phyloP scores from a whole-genome alignment of 2,113 vertebrate species.

The Bujurquina vittata region DNA sequence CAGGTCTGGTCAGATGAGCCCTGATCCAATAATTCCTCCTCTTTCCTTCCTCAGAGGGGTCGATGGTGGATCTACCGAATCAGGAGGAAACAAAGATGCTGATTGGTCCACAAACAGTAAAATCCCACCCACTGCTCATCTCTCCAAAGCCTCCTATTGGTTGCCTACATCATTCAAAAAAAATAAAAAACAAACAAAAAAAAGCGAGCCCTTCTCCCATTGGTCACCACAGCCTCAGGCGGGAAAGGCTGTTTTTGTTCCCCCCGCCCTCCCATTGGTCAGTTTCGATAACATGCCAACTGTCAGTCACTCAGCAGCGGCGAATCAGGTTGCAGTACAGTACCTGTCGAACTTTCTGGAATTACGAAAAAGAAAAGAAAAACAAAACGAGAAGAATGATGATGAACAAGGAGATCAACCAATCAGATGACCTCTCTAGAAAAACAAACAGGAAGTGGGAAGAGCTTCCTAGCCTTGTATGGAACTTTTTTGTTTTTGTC shows the following conservation, averaged over 20 bases:
- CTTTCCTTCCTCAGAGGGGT: background rate
- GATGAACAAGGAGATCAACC: conserved; percentile 82
- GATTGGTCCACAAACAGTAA: conserved; percentile 67
- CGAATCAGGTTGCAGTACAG: conserved; percentile 69
- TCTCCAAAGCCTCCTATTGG: conserved; percentile 41
- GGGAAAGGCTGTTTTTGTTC: conserved; percentile 42
- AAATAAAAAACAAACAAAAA: background rate
- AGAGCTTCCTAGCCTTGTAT: conserved; percentile 80
- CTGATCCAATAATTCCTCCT: conserved; percentile 50
- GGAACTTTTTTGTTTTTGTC: conserved; percentile 67
- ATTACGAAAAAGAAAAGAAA: conserved; percentile 70
- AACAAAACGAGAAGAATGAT: conserved; percentile 76
- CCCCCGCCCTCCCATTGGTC: conserved; percentile 47
- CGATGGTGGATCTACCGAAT: conserved; percentile 35
- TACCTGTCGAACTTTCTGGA: conserved; percentile 80
- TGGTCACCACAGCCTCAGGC: conserved; percentile 56
- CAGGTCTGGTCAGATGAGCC: conserved; percentile 36
- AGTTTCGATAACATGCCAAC: conserved; percentile 58
- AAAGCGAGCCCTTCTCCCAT: conserved; percentile 61
- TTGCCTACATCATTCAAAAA: conserved; percentile 45
- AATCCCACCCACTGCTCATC: conserved; percentile 36
- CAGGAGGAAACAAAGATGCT: conserved; percentile 48
- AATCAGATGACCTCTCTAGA: conserved; percentile 73
- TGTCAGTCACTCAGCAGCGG: conserved; percentile 70
- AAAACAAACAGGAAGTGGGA: conserved; percentile 86